phyloP scores from a whole-genome alignment of 2,888 invertebrate genomes.

The Lymantria dispar region DNA sequence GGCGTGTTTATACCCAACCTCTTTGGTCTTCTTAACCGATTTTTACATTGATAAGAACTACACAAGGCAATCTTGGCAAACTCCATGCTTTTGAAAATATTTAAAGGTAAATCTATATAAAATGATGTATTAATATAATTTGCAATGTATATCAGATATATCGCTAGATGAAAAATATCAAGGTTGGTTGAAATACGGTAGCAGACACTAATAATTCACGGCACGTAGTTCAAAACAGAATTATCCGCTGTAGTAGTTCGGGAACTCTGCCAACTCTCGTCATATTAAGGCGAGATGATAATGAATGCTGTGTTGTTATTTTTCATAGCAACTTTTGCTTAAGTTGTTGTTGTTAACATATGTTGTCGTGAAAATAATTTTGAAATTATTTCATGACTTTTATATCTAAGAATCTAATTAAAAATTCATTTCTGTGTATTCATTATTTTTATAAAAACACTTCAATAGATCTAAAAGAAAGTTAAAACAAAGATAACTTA shows the following conservation, averaged over 20 bases:
- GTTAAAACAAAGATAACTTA: no score
- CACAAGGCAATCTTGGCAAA: no score
- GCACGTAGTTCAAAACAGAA: constrained; percentile 73
- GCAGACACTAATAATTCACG: constrained; percentile 57
- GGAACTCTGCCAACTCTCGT: constrained; percentile 73
- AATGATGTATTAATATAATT: not conserved
- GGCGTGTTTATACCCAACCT: no score
- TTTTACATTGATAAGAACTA: no score
- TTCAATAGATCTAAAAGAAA: no score
- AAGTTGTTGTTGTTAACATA: constrained; percentile 22
- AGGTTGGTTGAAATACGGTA: not conserved
- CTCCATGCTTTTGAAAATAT: not conserved
- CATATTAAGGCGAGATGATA: constrained; percentile 72
- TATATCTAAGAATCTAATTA: no score
- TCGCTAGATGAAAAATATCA: no score
- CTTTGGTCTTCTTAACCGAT: no score
- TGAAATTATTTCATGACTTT: no score
- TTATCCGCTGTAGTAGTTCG: constrained; percentile 58
- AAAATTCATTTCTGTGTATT: no score
- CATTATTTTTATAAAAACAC: no score
- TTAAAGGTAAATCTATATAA: not conserved
- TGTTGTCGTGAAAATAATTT: constrained; percentile 2
- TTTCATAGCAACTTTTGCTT: constrained; percentile 38
- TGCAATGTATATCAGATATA: constrained; percentile 11
- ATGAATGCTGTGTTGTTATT: constrained; percentile 58